Conservation (phyloP, 2,888 invertebrate genomes). For the Silvanus unidentatus region DNA sequence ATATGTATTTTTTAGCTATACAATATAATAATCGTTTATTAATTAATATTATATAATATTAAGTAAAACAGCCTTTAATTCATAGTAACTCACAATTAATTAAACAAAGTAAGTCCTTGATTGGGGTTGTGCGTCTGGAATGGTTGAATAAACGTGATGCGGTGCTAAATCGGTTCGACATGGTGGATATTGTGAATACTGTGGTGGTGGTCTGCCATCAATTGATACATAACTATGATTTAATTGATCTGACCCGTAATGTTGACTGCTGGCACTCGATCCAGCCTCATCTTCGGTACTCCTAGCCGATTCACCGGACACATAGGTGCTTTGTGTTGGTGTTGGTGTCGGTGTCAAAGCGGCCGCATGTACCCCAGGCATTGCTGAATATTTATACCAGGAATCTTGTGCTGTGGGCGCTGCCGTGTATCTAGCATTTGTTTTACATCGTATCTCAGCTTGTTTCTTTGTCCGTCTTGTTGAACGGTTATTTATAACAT, state of each 20-base stretch:
- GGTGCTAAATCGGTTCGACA: conserved; percentile 30
- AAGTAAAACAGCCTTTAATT: conserved; percentile 39
- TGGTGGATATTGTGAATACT: conserved; percentile 40
- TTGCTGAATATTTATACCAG: conserved; percentile 65
- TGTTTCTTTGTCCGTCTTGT: conserved; percentile 50
- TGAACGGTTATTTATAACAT: conserved; percentile 58
- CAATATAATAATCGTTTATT: too few relatives aligned
- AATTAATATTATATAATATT: conserved; percentile 20
- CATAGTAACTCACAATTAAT: conserved; percentile 13
- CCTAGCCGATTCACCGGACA: conserved; percentile 52
- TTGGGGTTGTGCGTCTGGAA: conserved; percentile 44
- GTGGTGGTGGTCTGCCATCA: conserved; percentile 45
- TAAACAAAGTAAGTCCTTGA: conserved; percentile 47
- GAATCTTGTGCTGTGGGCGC: conserved; percentile 66
- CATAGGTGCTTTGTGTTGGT: conserved; percentile 52
- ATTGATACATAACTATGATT: conserved; percentile 67
- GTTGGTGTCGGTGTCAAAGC: conserved; percentile 50
- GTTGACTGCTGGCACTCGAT: conserved; percentile 51
- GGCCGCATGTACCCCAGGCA: conserved; percentile 52
- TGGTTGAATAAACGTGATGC: conserved; percentile 46
- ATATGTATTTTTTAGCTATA: too few relatives aligned
- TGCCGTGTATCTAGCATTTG: conserved; percentile 60
- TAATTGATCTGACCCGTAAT: conserved; percentile 59
- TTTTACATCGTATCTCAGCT: conserved; percentile 55
- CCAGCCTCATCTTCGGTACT: conserved; percentile 53